Conservation (phyloP, 2,888 invertebrate genomes). For the Papilio elwesi region DNA sequence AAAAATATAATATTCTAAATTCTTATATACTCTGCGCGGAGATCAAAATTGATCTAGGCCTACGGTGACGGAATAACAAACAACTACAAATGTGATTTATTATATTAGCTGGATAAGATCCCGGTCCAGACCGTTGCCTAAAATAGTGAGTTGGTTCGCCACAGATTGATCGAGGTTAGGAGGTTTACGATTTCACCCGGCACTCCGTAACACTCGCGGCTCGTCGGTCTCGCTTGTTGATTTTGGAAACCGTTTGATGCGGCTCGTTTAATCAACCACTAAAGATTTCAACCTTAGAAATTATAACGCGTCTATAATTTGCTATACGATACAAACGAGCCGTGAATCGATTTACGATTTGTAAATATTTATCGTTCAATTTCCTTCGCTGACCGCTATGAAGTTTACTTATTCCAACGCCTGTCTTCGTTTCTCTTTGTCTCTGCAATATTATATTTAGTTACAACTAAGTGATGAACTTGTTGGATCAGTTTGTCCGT, state of each 20-base stretch:
- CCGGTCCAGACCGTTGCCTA: conserved; percentile 42
- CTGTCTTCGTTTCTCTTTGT: conserved; percentile 1
- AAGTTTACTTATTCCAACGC: not conserved
- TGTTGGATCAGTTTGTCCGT: not conserved
- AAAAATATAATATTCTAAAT: not conserved
- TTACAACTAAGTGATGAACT: not conserved
- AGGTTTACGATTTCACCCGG: conserved; percentile 75
- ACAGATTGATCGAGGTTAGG: conserved; percentile 66
- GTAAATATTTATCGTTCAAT: conserved; percentile 60
- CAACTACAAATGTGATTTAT: not conserved
- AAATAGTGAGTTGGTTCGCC: conserved; percentile 50
- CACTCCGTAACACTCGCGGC: conserved; percentile 61
- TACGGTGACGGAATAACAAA: not conserved
- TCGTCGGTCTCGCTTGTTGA: conserved; percentile 60
- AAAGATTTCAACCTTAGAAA: conserved; percentile 53
- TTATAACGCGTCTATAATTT: conserved; percentile 52
- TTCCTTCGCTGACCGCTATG: not conserved
- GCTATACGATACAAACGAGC: conserved; percentile 45
- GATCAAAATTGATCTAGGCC: not conserved
- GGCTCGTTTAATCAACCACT: conserved; percentile 52
- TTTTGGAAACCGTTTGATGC: conserved; percentile 64
- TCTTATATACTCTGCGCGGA: not conserved
- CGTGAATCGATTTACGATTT: conserved; percentile 60
- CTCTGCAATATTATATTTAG: not conserved
- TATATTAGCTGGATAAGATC: conserved; percentile 2